These are phyloP conservation scores for Ursus arctos DNA, from an alignment of 2,113 vertebrate genomes.

Conservation along the genomic window DNA sequence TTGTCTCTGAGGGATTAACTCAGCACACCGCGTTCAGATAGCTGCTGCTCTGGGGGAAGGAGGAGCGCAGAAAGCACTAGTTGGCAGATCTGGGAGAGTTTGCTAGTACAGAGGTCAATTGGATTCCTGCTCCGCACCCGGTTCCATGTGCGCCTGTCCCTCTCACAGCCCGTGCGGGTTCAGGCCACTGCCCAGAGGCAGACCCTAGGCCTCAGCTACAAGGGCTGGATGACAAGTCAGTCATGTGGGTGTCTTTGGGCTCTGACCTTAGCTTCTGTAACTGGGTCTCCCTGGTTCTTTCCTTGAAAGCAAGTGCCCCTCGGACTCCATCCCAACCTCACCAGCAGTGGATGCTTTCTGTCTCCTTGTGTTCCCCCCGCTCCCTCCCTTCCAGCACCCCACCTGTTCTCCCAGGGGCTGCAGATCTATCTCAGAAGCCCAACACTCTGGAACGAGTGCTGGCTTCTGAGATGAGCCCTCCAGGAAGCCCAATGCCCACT, in stretches of 20 bases:
- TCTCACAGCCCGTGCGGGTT: background rate
- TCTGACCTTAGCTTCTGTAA: background rate
- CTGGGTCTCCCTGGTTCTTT: background rate
- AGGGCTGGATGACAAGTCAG: background rate
- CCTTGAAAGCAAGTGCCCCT: background rate
- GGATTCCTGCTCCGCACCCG: background rate
- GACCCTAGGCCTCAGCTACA: background rate
- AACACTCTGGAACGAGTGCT: background rate
- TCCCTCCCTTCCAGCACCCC: background rate
- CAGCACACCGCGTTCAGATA: background rate
- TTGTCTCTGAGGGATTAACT: background rate
- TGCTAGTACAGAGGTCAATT: fast-evolving
- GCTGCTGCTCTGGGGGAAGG: background rate
- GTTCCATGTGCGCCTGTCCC: fast-evolving
- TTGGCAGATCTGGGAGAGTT: no score
- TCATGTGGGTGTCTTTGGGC: background rate
- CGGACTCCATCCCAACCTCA: no score
- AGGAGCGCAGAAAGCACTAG: background rate
- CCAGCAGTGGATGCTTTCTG: background rate
- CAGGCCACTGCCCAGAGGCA: background rate
- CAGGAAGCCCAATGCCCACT: background rate
- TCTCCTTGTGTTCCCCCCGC: background rate
- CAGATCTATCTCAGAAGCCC: background rate
- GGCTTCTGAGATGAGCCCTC: background rate
- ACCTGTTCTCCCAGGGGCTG: background rate